These are phyloP conservation scores for Platysternon megacephalum DNA, from an alignment of 2,113 vertebrate species.

Conservation along the genomic window DNA sequence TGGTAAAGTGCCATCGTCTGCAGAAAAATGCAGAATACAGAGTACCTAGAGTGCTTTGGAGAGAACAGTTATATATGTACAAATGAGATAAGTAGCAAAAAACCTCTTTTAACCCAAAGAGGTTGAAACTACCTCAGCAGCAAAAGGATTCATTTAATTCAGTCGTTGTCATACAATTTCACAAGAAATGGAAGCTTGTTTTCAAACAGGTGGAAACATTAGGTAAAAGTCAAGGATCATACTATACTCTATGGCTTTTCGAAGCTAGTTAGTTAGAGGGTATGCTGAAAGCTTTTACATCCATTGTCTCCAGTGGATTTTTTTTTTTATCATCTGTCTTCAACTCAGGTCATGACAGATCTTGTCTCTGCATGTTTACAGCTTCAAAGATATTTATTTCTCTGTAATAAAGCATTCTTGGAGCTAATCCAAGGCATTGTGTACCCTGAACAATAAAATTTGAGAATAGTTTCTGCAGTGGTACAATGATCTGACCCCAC, in stretches of 20 bases:
- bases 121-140: not conserved
- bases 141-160: not conserved
- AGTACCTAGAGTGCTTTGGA: not conserved
- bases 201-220: not conserved
- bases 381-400: not conserved
- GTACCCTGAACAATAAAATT: not conserved
- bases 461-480: not conserved
- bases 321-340: not conserved
- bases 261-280: not conserved
- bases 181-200: not conserved
- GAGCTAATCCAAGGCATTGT: not conserved
- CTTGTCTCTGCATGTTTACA: not conserved
- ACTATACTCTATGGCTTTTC: not conserved
- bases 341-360: not conserved
- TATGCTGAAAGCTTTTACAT: not conserved
- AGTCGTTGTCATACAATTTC: not conserved
- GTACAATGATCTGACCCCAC: not conserved
- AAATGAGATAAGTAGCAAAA: not conserved
- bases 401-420: not conserved
- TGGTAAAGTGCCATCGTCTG: not conserved
- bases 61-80: not conserved
- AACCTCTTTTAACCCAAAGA: not conserved
- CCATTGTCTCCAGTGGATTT: not conserved
- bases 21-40: rapidly evolving
- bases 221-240: not conserved